phyloP scores from a whole-genome alignment of 2,888 invertebrate species.

The Thymelicus sylvestris region DNA sequence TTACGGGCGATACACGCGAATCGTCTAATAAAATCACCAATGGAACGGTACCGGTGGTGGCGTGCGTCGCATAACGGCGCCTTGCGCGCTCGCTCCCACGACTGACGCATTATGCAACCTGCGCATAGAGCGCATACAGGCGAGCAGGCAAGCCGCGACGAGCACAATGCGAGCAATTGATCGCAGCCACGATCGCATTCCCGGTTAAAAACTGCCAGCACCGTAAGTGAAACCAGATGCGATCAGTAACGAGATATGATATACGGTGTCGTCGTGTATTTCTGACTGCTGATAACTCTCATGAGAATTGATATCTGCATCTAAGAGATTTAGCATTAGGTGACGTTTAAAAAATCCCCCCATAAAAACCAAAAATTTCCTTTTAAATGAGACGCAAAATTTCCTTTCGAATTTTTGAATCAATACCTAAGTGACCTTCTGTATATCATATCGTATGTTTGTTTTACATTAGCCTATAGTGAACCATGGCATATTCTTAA shows the following conservation, averaged over 20 bases:
- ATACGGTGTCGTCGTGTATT: constrained; percentile 42
- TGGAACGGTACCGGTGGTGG: constrained; percentile 80
- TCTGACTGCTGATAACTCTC: constrained; percentile 37
- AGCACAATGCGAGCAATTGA: constrained; percentile 67
- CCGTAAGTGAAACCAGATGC: constrained; percentile 63
- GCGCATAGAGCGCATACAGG: constrained; percentile 44
- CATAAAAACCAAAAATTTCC: neutral
- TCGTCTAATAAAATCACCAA: constrained; percentile 82
- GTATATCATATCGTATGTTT: neutral
- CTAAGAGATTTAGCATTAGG: neutral
- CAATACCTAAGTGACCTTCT: too few relatives aligned
- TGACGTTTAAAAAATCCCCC: neutral
- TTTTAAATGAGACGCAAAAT: neutral
- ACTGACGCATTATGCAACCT: constrained; percentile 78
- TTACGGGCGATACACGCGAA: constrained; percentile 79
- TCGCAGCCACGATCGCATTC: constrained; percentile 61
- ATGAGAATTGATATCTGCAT: constrained; percentile 15
- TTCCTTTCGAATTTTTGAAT: neutral
- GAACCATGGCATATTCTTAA: constrained; percentile 1
- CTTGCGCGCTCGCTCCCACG: constrained; percentile 72
- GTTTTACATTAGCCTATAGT: neutral
- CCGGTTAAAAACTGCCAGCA: constrained; percentile 64
- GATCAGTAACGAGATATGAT: constrained; percentile 48
- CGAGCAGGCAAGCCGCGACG: constrained; percentile 52
- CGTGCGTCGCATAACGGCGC: constrained; percentile 81